phyloP scores from a whole-genome alignment of 2,113 vertebrate species.

The Puma concolor region DNA sequence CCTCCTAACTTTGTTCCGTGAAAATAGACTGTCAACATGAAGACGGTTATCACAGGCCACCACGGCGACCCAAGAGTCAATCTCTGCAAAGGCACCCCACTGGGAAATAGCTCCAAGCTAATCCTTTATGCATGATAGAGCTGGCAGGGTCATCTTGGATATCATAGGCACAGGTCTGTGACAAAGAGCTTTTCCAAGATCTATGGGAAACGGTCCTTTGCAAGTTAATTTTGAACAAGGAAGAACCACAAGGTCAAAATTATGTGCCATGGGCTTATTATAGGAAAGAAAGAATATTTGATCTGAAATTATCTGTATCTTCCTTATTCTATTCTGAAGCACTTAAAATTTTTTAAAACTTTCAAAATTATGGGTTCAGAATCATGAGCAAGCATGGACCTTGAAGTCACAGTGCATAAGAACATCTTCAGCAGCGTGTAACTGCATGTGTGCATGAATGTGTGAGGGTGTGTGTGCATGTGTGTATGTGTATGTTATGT shows the following conservation, averaged over 20 bases:
- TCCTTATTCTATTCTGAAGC: neutral
- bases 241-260: neutral
- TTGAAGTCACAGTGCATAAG: neutral
- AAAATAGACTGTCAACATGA: too few relatives aligned
- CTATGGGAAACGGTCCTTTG: neutral
- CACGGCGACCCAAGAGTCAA: accelerated
- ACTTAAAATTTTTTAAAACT: neutral
- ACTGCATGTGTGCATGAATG: accelerated
- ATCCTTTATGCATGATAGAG: neutral
- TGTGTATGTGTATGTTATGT: accelerated
- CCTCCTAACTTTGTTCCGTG: neutral
- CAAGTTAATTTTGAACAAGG: neutral
- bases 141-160: neutral
- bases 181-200: neutral
- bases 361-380: neutral
- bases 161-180: neutral
- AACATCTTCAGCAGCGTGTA: neutral
- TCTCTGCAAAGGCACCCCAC: neutral
- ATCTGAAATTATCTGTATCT: neutral
- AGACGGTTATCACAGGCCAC: neutral
- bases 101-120: neutral
- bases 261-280: neutral
- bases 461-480: accelerated
- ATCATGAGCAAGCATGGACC: neutral
- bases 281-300: neutral